Conservation (phyloP, 2,888 invertebrate species). For the Omphaloscelis lunosa region DNA sequence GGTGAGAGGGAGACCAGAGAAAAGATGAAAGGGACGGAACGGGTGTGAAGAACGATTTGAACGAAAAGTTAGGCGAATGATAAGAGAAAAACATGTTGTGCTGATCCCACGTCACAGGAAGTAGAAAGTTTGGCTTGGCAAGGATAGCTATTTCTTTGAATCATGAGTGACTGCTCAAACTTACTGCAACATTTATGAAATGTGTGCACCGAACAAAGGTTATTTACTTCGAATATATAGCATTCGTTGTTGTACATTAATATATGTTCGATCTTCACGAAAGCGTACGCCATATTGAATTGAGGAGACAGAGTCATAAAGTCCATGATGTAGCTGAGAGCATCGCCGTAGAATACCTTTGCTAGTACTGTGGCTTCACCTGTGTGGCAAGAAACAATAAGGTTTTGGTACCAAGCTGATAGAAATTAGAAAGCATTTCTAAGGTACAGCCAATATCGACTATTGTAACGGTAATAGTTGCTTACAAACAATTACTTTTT, state of each 20-base stretch:
- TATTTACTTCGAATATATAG: constrained; percentile 72
- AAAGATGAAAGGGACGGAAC: neutral
- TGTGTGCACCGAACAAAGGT: constrained; percentile 75
- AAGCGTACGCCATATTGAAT: constrained; percentile 84
- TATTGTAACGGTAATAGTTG: neutral
- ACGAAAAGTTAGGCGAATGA: neutral
- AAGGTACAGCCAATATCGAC: neutral
- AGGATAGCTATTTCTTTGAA: neutral
- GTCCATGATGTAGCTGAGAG: constrained; percentile 71
- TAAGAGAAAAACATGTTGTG: neutral
- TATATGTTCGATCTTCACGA: constrained; percentile 81
- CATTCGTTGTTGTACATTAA: constrained; percentile 86
- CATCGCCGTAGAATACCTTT: constrained; percentile 80
- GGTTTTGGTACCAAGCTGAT: neutral
- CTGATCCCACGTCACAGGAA: neutral
- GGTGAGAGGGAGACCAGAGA: neutral
- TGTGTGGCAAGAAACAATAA: constrained; percentile 65
- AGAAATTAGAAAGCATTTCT: neutral
- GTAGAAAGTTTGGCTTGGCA: neutral
- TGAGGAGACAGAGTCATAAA: constrained; percentile 84
- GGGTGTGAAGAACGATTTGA: neutral
- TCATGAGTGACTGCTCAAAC: constrained; percentile 48
- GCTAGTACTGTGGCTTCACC: constrained; percentile 84
- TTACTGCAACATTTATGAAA: constrained; percentile 86
- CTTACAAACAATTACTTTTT: neutral